These are phyloP conservation scores for Lagodon rhomboides DNA, from an alignment of 2,797 vertebrate genomes.

Conservation along the genomic window DNA sequence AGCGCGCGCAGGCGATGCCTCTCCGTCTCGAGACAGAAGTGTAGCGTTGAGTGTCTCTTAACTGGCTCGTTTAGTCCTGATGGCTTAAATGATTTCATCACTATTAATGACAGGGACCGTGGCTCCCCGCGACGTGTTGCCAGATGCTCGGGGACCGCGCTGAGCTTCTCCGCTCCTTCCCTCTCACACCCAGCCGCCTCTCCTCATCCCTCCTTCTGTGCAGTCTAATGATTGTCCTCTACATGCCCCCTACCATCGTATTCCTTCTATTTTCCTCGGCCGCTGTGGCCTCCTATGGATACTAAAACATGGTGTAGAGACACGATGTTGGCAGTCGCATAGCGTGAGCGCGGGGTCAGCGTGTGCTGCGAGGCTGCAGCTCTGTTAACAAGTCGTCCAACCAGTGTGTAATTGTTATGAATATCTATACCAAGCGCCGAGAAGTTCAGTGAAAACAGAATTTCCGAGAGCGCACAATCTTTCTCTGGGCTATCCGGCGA, in stretches of 20 bases:
- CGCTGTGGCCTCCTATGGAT: slow-evolving; percentile 57
- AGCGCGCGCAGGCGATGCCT: slow-evolving; percentile 36
- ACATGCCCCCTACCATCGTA: slow-evolving; percentile 89
- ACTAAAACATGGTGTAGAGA: slow-evolving; percentile 62
- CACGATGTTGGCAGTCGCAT: slow-evolving; percentile 36
- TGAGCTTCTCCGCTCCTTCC: slow-evolving; percentile 84
- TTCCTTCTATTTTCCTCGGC: slow-evolving; percentile 56
- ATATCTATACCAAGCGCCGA: slow-evolving; percentile 34
- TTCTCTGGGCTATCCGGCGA: slow-evolving; percentile 46
- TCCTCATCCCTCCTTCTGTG: slow-evolving; percentile 89
- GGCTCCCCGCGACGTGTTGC: slow-evolving; percentile 91
- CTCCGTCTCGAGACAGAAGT: slow-evolving; percentile 85
- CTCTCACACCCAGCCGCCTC: slow-evolving; percentile 70
- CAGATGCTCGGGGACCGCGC: slow-evolving; percentile 97
- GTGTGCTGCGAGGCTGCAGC: slow-evolving; percentile 39
- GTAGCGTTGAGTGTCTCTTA: slow-evolving; percentile 94
- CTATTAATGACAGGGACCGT: slow-evolving; percentile 97
- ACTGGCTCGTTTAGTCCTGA: slow-evolving; percentile 99
- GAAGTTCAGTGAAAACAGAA: slow-evolving; percentile 37
- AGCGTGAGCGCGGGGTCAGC: slow-evolving; percentile 34
- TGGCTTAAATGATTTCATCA: slow-evolving; percentile 99
- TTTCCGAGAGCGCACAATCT: slow-evolving; percentile 30
- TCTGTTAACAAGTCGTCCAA: slow-evolving; percentile 50
- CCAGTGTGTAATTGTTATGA: slow-evolving; percentile 39
- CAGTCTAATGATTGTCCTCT: slow-evolving; percentile 95